Evolutionary conservation across 2,797 vertebrate genomes (phyloP), one percentile per base, ranked within the genome.

Genomic region (Enteromius viviparus): DNA sequence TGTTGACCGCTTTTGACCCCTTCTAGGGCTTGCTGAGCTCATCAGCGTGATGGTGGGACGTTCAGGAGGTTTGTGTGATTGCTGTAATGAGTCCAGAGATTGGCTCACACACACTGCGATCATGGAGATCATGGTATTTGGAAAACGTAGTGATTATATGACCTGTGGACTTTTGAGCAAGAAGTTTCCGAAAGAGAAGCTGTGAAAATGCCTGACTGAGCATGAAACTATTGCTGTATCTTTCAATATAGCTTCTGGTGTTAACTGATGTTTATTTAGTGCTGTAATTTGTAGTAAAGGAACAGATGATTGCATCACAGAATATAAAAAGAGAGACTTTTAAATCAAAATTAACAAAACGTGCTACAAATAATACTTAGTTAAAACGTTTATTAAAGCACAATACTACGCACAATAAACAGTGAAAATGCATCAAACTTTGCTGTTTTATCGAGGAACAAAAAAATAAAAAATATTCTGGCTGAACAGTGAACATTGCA

Each of bases 21-120:
- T 72, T 84, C 79, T 74, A 74, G 58, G 32, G 55, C 32, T 84
- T 62, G 29, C 34, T 3, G 68, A 74, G 80, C 66, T 77, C 66
- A 70, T 70, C 49, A 23, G 23, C 26, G 19, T 32, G 75, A 82
- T 70, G 62, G 45, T 9, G 65, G 47, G 21, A 23, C 1, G 23
- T 21, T 23, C 62, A 64, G 72, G 34, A 76, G n/a, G 45, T 29
- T 32, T 15, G 34, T 26, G 60, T 76, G 71, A 74, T 74, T 66
- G 62, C 72, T 69, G 62, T 76, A 83, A 83, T 62, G 75, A 45
- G 32, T 77, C 12, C 37, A 60, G 81, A 60, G 75, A 40, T 14
- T 47, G 66, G 32, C 6, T 26, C 51, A 6, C 26, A 23, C 42
- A 9, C 5, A 23, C 49, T 26, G 19, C 7, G 0, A 19, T n/a